Evolutionary conservation across 2,888 invertebrate species (phyloP).

Genomic region (Meghimatium bilineatum): DNA sequence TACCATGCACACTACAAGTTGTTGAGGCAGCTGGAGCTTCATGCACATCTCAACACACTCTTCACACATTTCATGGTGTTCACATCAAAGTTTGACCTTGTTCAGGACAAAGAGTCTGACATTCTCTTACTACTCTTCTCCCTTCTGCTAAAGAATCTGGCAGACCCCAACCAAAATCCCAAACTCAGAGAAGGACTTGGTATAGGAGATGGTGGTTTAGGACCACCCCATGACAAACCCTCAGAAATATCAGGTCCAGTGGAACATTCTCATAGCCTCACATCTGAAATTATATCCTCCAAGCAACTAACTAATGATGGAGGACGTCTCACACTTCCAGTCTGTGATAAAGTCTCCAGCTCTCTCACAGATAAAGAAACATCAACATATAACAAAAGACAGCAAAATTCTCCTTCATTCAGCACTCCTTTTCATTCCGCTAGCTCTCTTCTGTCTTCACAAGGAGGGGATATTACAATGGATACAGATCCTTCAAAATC

Average conservation of each 20-base stretch:
- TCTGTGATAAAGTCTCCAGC: slow-evolving; percentile 27
- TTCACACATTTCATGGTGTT: slow-evolving; percentile 95
- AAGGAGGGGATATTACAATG: not conserved
- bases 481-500: slow-evolving; percentile 33
- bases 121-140: slow-evolving; percentile 88
- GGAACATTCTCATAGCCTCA: not conserved
- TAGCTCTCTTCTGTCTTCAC: not conserved
- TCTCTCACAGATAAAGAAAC: slow-evolving; percentile 9
- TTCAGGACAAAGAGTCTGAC: slow-evolving; percentile 97
- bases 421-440: slow-evolving; percentile 1
- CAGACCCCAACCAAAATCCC: slow-evolving; percentile 68
- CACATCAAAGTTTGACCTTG: slow-evolving; percentile 90
- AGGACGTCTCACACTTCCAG: slow-evolving; percentile 16
- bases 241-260: not conserved
- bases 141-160: slow-evolving; percentile 67
- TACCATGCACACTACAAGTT: slow-evolving; percentile 98
- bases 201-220: slow-evolving; percentile 29
- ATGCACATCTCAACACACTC: slow-evolving; percentile 97
- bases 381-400: not conserved
- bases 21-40: slow-evolving; percentile 93
- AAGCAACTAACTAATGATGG: slow-evolving; percentile 29
- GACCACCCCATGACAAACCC: slow-evolving; percentile 62
- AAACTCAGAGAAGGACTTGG: slow-evolving; percentile 45
- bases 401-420: slow-evolving; percentile 8
- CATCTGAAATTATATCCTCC: not conserved